A percentile compares a stretch with the other conserved stretches of the same genome.
These are phyloP conservation scores for Brachyistius frenatus DNA, from an alignment of 2,113 vertebrate species.

Conservation along the genomic window DNA sequence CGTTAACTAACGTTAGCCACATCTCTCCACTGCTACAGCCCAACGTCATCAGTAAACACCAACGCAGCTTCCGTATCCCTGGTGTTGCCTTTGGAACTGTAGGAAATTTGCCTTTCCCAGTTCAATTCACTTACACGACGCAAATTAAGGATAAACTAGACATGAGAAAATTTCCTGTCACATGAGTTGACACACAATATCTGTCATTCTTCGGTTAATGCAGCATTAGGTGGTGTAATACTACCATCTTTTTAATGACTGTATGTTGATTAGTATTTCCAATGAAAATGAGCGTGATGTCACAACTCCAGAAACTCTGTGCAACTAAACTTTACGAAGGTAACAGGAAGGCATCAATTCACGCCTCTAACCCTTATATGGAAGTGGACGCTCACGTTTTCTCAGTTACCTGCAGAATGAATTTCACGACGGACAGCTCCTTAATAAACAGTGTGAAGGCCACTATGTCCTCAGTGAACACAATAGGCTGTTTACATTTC, in stretches of 20 bases:
- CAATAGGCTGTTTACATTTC: too few relatives aligned
- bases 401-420: too few relatives aligned
- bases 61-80: conserved; percentile 75
- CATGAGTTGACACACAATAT: too few relatives aligned
- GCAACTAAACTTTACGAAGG: not conserved
- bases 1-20: conserved; percentile 58
- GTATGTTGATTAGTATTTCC: not conserved
- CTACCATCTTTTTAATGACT: not conserved
- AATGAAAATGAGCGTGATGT: not conserved
- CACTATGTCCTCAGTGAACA: too few relatives aligned
- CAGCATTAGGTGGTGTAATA: not conserved
- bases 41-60: conserved; percentile 80
- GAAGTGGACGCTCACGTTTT: too few relatives aligned
- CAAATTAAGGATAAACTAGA: not conserved
- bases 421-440: too few relatives aligned
- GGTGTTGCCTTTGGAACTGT: conserved; percentile 34
- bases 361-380: not conserved
- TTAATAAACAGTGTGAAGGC: too few relatives aligned
- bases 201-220: not conserved
- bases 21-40: conserved; percentile 25
- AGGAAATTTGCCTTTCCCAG: not conserved
- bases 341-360: not conserved
- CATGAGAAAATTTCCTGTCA: too few relatives aligned
- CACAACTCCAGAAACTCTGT: fast-evolving
- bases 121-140: not conserved